A percentile compares a stretch with the other conserved stretches of the same genome.
phyloP scores from a whole-genome alignment of 2,797 vertebrate species.

The Molothrus aeneus region DNA sequence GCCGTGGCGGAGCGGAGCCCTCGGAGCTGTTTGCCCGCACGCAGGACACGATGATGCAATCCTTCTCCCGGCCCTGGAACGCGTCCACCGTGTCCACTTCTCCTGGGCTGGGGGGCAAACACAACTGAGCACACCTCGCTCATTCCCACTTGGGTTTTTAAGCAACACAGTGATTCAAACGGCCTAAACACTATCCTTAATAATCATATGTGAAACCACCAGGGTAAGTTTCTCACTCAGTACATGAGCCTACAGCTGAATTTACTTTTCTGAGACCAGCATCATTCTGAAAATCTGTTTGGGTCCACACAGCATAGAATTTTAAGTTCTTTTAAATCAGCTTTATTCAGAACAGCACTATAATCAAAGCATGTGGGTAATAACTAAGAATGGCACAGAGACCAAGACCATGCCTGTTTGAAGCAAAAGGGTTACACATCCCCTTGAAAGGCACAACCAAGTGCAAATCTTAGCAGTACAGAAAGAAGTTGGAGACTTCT shows the following conservation, averaged over 20 bases:
- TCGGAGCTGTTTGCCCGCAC: constrained; percentile 79
- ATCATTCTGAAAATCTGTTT: background rate
- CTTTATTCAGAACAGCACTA: background rate
- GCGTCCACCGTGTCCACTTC: constrained; percentile 88
- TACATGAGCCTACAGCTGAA: background rate
- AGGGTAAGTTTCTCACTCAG: background rate
- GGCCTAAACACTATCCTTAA: background rate
- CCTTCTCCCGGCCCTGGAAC: constrained; percentile 87
- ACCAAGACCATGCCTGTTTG: background rate
- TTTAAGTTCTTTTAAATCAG: background rate
- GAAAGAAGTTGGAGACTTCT: background rate
- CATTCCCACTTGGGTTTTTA: background rate
- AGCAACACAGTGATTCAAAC: background rate
- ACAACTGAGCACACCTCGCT: background rate
- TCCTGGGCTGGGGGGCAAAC: constrained; percentile 56
- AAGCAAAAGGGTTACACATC: background rate
- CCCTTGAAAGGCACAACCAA: background rate
- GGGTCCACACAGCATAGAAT: background rate
- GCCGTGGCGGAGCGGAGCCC: constrained; percentile 15
- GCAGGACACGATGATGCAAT: constrained; percentile 87
- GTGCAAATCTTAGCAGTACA: background rate
- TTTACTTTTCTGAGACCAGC: background rate
- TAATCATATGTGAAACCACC: background rate
- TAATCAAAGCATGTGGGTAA: background rate
- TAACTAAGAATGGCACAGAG: background rate